Evolutionary conservation across 2,113 vertebrate genomes (phyloP), one percentile per base, ranked within the genome.

Genomic region (Cygnus atratus): DNA sequence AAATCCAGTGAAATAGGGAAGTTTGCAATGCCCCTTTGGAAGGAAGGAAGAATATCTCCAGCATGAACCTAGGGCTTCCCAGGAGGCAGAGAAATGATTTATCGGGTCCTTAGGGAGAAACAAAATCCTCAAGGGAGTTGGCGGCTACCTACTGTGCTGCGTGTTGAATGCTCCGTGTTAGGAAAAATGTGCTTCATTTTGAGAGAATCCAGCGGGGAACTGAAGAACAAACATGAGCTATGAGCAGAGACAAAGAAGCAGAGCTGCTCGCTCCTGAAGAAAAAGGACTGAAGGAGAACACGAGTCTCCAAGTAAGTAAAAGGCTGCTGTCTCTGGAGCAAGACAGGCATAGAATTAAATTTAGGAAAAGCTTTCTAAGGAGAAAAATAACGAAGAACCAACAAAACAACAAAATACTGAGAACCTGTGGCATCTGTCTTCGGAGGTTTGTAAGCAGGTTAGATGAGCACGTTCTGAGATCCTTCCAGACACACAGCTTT

Each of bases 391-490:
- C 12, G 66, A 82, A 87, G 54, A 35, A 62, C 4, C 11, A 1
- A 28, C 29, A 71, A 93, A 95, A 68, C 70, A 10, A 59, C 68
- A 65, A 13, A 73, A 84, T 31, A 12, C 39, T 21, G 16, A n/a
- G 44, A 91, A 89, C 54, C 54, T 84, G 65, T 48, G 24, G 39
- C 57, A 61, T 33, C 17, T 57, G 12, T 9, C 41, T 88, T 35
- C 39, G 43, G 33, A 91, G 57, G 33, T 72, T 94, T 80, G 74
- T 74, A 92, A 88, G 59, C 46, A 90, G 88, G 31, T 77, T 63
- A 80, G 68, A 86, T 31, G 44, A 83, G 46, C 63, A 70, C 43
- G 86, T 74, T n/a, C 57, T 48, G 43, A 94, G n/a, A 78, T 88
- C 43, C 65, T 81, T 88, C 68, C 57, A 95, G 84, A 80, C 50